Evolutionary conservation across 2,888 invertebrate genomes (phyloP).

Genomic region (Sceliomorpha sp.): DNA sequence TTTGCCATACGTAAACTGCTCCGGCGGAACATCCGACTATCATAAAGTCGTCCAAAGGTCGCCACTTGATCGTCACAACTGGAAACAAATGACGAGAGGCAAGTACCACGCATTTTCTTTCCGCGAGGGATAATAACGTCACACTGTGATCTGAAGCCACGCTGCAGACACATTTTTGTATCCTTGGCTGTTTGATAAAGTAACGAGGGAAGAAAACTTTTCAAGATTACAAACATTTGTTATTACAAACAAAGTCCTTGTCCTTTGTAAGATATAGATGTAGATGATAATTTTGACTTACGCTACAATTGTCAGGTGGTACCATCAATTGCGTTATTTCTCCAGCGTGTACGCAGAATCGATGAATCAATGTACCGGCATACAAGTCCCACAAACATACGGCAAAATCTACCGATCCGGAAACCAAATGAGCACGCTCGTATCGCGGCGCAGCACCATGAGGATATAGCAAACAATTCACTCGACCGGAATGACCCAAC

Average conservation of each 20-base stretch:
- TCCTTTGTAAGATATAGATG: too few relatives aligned
- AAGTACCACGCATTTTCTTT: slow-evolving; percentile 96
- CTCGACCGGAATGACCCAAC: slow-evolving; percentile 94
- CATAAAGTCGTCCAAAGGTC: slow-evolving; percentile 98
- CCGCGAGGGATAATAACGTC: slow-evolving; percentile 93
- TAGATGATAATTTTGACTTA: slow-evolving; percentile 78
- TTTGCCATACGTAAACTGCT: slow-evolving; percentile 99
- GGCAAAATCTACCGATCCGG: slow-evolving; percentile 98
- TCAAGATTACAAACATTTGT: too few relatives aligned
- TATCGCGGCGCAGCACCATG: slow-evolving; percentile 94
- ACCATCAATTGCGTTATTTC: slow-evolving; percentile 97
- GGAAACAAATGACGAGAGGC: slow-evolving; percentile 98
- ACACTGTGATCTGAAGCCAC: slow-evolving; percentile 99
- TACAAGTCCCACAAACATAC: slow-evolving; percentile 98
- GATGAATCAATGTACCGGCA: slow-evolving; percentile 92
- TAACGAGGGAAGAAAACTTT: slow-evolving; percentile 3
- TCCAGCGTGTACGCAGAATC: slow-evolving; percentile 99
- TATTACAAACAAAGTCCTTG: too few relatives aligned
- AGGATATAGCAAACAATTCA: slow-evolving; percentile 97
- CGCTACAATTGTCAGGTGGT: slow-evolving; percentile 94
- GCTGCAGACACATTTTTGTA: slow-evolving; percentile 96
- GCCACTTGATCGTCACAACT: slow-evolving; percentile 96
- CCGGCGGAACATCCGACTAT: slow-evolving; percentile 98
- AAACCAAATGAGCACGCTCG: slow-evolving; percentile 93
- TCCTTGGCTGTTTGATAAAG: slow-evolving; percentile 86